Evolutionary conservation across 2,113 vertebrate genomes (phyloP).

Genomic region (Corvus moneduloides): DNA sequence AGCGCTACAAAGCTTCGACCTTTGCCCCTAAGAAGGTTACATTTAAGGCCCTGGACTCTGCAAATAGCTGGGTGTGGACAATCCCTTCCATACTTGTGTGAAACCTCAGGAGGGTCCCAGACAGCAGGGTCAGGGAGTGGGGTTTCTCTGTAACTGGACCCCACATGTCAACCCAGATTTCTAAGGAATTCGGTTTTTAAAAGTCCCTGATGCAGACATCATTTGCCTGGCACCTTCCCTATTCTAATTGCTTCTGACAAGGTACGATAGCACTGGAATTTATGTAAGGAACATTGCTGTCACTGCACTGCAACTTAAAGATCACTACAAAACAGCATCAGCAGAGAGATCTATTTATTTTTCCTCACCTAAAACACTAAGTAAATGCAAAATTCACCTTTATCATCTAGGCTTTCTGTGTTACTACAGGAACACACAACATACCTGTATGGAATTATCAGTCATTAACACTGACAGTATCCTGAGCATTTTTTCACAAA

Average conservation of each 20-base stretch:
- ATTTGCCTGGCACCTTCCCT: constrained; percentile 4
- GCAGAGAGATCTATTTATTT: not conserved
- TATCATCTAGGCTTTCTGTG: not conserved
- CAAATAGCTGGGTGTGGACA: not conserved
- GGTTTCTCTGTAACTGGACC: not conserved
- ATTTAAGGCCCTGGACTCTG: not conserved
- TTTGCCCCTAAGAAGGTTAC: not conserved
- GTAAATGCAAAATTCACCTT: not conserved
- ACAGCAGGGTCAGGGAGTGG: not conserved
- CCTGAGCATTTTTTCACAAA: not conserved
- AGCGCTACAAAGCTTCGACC: constrained; percentile 19
- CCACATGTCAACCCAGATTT: not conserved
- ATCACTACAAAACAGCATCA: not conserved
- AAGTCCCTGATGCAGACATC: not conserved
- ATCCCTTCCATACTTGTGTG: not conserved
- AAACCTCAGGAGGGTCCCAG: not conserved
- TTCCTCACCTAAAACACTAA: not conserved
- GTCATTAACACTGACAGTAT: not conserved
- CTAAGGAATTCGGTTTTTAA: not conserved
- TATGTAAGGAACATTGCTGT: not conserved
- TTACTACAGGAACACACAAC: not conserved
- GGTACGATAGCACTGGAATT: constrained; percentile 19
- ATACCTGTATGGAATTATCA: not conserved
- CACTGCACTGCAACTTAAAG: not conserved
- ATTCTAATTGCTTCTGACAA: constrained; percentile 32